A percentile compares a stretch with the other conserved stretches of the same genome.
These are phyloP conservation scores for Gambusia affinis DNA, from an alignment of 2,113 vertebrate genomes.

Conservation along the genomic window DNA sequence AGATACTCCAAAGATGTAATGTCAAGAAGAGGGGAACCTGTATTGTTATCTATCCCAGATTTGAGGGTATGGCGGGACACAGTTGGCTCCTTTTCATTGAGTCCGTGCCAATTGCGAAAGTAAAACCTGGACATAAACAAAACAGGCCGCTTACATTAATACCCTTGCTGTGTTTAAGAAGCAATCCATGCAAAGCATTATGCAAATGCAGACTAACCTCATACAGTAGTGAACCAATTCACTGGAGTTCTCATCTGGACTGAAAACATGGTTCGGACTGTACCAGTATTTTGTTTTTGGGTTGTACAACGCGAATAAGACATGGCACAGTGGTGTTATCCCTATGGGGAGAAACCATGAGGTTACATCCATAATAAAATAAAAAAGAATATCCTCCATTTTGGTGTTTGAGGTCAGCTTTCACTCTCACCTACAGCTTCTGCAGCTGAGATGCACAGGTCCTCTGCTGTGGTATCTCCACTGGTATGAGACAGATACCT, in stretches of 20 bases:
- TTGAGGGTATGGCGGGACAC: slow-evolving; percentile 80
- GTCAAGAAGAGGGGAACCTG: slow-evolving; percentile 82
- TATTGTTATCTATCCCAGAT: slow-evolving; percentile 58
- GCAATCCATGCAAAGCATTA: too few relatives aligned
- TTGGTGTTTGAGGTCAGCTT: not conserved
- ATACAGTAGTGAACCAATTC: slow-evolving; percentile 84
- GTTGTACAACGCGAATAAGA: slow-evolving; percentile 88
- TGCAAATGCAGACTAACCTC: slow-evolving; percentile 77
- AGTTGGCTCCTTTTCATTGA: slow-evolving; percentile 75
- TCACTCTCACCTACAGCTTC: slow-evolving; percentile 77
- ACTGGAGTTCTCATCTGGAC: slow-evolving; percentile 58
- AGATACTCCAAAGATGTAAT: slow-evolving; percentile 87
- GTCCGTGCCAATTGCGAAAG: slow-evolving; percentile 92
- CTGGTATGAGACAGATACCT: slow-evolving; percentile 74
- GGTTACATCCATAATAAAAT: slow-evolving; percentile 7
- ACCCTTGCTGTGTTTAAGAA: not conserved
- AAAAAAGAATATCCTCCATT: not conserved
- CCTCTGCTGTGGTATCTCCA: slow-evolving; percentile 81
- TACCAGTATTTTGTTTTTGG: slow-evolving; percentile 82
- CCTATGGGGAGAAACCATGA: slow-evolving; percentile 72
- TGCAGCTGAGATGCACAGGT: slow-evolving; percentile 85
- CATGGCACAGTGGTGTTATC: slow-evolving; percentile 87
- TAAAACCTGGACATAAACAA: slow-evolving; percentile 82
- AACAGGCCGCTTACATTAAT: not conserved
- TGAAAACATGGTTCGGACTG: slow-evolving; percentile 87